Evolutionary conservation across 2,113 vertebrate species (phyloP).

Genomic region (Columbina picui): DNA sequence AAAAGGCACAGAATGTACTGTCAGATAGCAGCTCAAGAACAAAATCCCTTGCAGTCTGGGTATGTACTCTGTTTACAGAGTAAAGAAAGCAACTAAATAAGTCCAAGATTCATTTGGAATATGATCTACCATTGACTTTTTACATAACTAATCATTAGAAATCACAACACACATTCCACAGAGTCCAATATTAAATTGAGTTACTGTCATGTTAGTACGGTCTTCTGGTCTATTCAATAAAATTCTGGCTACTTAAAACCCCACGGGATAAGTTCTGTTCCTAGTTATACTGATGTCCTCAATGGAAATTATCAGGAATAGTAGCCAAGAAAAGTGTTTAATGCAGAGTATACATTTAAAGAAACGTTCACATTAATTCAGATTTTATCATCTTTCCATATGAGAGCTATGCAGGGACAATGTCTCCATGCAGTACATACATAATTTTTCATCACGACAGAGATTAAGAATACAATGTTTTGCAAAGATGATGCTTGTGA

Average conservation of each 20-base stretch:
- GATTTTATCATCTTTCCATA: not conserved
- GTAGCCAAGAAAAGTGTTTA: not conserved
- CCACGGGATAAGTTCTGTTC: not conserved
- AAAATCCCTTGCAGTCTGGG: not conserved
- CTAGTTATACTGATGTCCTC: not conserved
- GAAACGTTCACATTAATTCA: not conserved
- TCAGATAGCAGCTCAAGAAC: not conserved
- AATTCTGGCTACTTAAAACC: not conserved
- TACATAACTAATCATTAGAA: constrained; percentile 24
- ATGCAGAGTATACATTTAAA: not conserved
- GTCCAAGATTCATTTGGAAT: not conserved
- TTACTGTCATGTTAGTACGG: not conserved
- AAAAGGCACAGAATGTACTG: not conserved
- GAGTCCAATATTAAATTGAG: constrained; percentile 28
- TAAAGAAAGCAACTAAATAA: not conserved
- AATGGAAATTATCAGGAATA: not conserved
- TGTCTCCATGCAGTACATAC: not conserved
- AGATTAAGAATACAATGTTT: not conserved
- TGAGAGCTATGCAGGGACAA: not conserved
- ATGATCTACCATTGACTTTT: not conserved
- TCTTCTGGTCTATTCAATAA: constrained; percentile 23
- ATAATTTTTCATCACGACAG: not conserved
- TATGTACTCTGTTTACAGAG: not conserved
- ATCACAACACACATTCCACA: constrained; percentile 38
- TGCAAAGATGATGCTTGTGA: not conserved